Evolutionary conservation across 2,888 invertebrate genomes (phyloP), one percentile per base, ranked within the genome.

Genomic region (Baronia brevicornis): DNA sequence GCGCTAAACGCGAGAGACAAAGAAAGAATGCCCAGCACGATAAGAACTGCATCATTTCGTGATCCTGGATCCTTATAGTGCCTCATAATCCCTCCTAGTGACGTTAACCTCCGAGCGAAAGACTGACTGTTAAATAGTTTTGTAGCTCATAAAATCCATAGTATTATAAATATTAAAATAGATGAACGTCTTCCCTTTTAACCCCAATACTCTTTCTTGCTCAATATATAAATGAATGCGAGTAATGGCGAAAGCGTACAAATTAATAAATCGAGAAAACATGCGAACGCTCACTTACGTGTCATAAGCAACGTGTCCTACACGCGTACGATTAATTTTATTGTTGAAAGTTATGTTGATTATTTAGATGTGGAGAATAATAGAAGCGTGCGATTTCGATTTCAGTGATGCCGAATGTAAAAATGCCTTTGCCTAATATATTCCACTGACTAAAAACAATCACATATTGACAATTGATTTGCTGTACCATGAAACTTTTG

Each of bases 41-140:
- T 59, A 94, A 94, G 61, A 94, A 94, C 73, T 94, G 94, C 73
- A 90, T 93, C 52, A 90, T 94, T 65, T 94, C 94, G 84, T 94
- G 93, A 94, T 91, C 67, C 44, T 60, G 71, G 74, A 55, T 64
- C 39, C 52, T 49, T 28, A 23, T 55, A 40, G 55, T 53, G 59
- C 66, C 63, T 54, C 52, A 41, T 25, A 38, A 48, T 43, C 57
- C 61, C 63, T 57, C 66, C 66, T 60, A 68, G 66, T 63, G 73
- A 77, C 67, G 55, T 50, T 69, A 56, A 72, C 78, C 80, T 80
- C 82, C 80, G 79, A 80, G 59, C 43, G 61, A 61, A 84, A 84
- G 82, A 84, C 82, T 84, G 82, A 82, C 63, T 73, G 67, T 68
- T 68, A 65, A 60, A 67, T 75, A 75, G 62, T 67, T 58, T 56